These are phyloP conservation scores for Myopa tessellatipennis DNA, from an alignment of 2,888 invertebrate genomes.

Conservation along the genomic window DNA sequence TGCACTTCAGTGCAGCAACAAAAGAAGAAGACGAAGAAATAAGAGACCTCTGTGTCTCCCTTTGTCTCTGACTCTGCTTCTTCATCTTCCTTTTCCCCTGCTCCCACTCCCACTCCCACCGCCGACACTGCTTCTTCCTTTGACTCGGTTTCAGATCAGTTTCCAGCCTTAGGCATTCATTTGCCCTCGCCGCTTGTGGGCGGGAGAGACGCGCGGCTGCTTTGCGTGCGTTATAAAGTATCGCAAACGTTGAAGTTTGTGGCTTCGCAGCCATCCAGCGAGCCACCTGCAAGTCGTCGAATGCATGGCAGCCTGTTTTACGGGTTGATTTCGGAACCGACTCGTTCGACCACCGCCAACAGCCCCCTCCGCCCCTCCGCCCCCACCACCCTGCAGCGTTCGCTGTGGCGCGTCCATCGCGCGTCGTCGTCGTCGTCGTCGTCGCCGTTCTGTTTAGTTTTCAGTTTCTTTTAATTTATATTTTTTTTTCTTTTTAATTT, in stretches of 20 bases:
- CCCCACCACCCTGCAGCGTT: not conserved
- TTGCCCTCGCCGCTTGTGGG: not conserved
- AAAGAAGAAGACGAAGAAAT: not conserved
- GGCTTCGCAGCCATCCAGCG: not conserved
- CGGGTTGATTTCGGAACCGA: not conserved
- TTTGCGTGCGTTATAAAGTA: slow-evolving; percentile 14
- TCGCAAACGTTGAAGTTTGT: slow-evolving; percentile 26
- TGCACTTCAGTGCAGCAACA: slow-evolving; percentile 1
- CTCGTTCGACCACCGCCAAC: not conserved
- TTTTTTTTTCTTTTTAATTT: slow-evolving; percentile 5
- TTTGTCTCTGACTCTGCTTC: no score
- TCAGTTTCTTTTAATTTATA: slow-evolving; percentile 37
- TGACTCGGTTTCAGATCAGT: not conserved
- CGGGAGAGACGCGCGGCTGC: not conserved
- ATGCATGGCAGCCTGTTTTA: slow-evolving; percentile 6
- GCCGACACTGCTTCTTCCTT: not conserved
- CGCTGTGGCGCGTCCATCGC: not conserved
- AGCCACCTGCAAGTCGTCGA: slow-evolving; percentile 37
- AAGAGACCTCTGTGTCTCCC: not conserved
- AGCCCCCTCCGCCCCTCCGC: not conserved
- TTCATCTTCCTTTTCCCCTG: no score
- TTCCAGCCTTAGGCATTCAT: not conserved
- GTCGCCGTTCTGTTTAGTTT: slow-evolving; percentile 27
- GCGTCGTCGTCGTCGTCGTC: not conserved
- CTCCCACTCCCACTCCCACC: no score